Evolutionary conservation across 2,797 vertebrate species (phyloP).

Genomic region (Pelobates cultripes): DNA sequence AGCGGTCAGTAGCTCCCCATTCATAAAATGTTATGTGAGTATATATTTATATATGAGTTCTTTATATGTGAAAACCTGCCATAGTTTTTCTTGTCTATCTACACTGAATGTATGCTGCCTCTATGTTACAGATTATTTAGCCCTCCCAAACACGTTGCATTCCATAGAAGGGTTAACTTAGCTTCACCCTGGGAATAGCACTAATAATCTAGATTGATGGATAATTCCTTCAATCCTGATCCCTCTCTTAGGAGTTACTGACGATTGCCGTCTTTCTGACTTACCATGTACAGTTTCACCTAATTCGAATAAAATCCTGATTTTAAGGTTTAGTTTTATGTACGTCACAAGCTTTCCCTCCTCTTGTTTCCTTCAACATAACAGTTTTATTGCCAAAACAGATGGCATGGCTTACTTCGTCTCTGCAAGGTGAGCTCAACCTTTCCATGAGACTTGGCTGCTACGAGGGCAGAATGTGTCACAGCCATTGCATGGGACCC

Average conservation of each 20-base stretch:
- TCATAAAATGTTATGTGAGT: no score
- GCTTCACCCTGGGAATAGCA: not conserved
- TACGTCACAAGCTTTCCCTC: conserved; percentile 6
- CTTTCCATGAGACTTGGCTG: conserved; percentile 19
- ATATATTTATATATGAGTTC: no score
- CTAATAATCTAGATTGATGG: not conserved
- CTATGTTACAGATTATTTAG: no score
- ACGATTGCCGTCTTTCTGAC: conserved; percentile 13
- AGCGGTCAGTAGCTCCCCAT: no score
- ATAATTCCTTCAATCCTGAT: not conserved
- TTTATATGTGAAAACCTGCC: no score
- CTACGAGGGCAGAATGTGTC: conserved; percentile 1
- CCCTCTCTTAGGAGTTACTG: not conserved
- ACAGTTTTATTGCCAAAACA: conserved; percentile 36
- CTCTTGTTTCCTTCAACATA: conserved; percentile 28
- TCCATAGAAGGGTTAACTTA: not conserved
- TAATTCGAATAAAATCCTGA: not conserved
- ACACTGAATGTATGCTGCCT: no score
- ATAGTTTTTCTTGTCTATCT: no score
- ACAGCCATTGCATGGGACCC: not conserved
- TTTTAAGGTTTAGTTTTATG: conserved; percentile 12
- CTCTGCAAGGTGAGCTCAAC: conserved; percentile 48
- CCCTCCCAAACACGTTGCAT: not conserved
- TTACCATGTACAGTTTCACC: not conserved
- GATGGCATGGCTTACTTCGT: conserved; percentile 45